Conservation (phyloP, 2,797 vertebrate genomes). For the Acrossocheilus wenchowensis region DNA sequence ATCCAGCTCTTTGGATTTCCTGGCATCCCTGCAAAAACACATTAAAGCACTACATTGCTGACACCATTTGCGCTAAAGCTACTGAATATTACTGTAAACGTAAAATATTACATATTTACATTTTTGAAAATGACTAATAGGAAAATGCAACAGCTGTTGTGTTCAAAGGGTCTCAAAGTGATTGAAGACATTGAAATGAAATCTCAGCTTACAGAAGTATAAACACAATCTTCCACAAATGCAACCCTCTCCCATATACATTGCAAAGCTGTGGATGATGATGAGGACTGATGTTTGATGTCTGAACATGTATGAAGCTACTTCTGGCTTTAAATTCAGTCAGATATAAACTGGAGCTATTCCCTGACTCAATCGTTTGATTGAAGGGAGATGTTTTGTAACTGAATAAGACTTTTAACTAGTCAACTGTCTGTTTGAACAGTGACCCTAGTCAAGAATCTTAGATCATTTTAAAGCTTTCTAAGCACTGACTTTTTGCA, state of each 20-base stretch:
- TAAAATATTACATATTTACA: background rate
- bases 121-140: background rate
- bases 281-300: background rate
- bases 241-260: slow-evolving; percentile 60
- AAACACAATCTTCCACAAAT: slow-evolving; percentile 57
- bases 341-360: background rate
- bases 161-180: slow-evolving; percentile 2
- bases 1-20: background rate
- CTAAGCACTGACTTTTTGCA: slow-evolving; percentile 60
- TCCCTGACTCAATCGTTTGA: background rate
- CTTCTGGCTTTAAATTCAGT: background rate
- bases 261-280: slow-evolving; percentile 44
- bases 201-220: slow-evolving; percentile 66
- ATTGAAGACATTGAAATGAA: slow-evolving; percentile 54
- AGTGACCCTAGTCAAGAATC: slow-evolving; percentile 37
- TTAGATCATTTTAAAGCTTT: slow-evolving; percentile 49
- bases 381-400: slow-evolving; percentile 5
- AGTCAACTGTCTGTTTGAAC: slow-evolving; percentile 13
- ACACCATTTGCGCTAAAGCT: background rate
- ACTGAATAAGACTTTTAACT: slow-evolving; percentile 14
- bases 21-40: background rate
- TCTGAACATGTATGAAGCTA: background rate
- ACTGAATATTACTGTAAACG: background rate
- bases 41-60: background rate
- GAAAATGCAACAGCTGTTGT: background rate